phyloP scores from a whole-genome alignment of 2,113 vertebrate species.

The Agapornis roseicollis region DNA sequence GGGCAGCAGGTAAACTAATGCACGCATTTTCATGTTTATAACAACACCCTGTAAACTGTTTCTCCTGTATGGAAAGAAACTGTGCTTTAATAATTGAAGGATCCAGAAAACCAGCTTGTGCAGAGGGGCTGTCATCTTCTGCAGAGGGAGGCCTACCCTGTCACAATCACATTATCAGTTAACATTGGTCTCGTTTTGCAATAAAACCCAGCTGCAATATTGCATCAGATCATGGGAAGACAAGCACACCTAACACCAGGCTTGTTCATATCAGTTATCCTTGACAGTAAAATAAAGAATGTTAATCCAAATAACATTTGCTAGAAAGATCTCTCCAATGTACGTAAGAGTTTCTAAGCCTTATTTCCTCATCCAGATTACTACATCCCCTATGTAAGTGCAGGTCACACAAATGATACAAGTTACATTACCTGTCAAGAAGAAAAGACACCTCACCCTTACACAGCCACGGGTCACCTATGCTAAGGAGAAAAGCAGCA shows the following conservation, averaged over 20 bases:
- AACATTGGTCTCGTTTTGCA: neutral
- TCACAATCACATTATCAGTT: neutral
- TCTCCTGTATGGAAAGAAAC: neutral
- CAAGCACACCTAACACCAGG: neutral
- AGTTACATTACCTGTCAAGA: neutral
- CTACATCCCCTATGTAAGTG: neutral
- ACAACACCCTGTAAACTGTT: neutral
- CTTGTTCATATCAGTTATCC: neutral
- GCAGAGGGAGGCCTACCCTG: neutral
- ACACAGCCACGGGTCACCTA: neutral
- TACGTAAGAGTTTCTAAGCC: neutral
- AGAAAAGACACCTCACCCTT: neutral
- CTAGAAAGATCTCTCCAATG: neutral
- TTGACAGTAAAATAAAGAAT: neutral
- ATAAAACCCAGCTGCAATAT: neutral
- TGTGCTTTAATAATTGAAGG: neutral
- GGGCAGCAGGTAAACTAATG: neutral
- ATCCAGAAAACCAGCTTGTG: neutral
- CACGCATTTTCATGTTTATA: neutral
- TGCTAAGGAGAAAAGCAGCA: neutral
- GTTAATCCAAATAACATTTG: neutral
- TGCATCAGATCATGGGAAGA: neutral
- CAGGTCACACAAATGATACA: neutral
- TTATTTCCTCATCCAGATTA: neutral
- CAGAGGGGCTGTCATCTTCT: neutral